Evolutionary conservation across 2,113 vertebrate species (phyloP).

Genomic region (Salvelinus sp.): DNA sequence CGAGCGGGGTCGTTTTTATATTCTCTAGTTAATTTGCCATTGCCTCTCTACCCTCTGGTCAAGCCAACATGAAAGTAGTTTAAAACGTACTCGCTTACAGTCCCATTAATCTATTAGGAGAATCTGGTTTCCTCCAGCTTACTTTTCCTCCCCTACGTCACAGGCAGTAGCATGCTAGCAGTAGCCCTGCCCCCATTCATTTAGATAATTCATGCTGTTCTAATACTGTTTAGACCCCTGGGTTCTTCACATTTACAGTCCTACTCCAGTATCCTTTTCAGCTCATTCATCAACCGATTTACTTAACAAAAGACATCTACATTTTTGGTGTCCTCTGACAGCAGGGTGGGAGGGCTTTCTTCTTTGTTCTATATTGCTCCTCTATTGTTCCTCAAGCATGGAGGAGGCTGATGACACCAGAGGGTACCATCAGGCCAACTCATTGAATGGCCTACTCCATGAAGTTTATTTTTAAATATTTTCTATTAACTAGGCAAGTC

Average conservation of each 20-base stretch:
- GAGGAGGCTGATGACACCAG: no score
- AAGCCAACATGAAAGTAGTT: conserved; percentile 75
- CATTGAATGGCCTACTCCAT: no score
- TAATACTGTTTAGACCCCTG: conserved; percentile 53
- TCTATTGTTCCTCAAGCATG: no score
- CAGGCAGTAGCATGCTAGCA: conserved; percentile 54
- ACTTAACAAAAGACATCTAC: no score
- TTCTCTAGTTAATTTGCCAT: conserved; percentile 75
- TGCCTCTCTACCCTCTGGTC: conserved; percentile 68
- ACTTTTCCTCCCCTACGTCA: conserved; percentile 48
- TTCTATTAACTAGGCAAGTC: no score
- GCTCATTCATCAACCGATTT: no score
- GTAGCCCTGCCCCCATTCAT: conserved; percentile 37
- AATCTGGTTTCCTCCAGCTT: conserved; percentile 71
- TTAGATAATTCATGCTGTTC: conserved; percentile 61
- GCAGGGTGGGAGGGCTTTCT: no score
- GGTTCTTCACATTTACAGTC: conserved; percentile 33
- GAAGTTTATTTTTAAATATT: no score
- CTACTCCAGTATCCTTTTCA: not conserved
- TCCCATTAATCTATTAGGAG: conserved; percentile 72
- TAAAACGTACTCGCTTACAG: conserved; percentile 65
- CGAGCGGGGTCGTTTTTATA: conserved; percentile 58
- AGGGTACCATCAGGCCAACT: no score
- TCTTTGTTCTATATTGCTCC: no score
- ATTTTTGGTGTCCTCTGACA: no score